These are phyloP conservation scores for Trinorchestia longiramus DNA, from an alignment of 1,140 invertebrate species.

Conservation along the genomic window DNA sequence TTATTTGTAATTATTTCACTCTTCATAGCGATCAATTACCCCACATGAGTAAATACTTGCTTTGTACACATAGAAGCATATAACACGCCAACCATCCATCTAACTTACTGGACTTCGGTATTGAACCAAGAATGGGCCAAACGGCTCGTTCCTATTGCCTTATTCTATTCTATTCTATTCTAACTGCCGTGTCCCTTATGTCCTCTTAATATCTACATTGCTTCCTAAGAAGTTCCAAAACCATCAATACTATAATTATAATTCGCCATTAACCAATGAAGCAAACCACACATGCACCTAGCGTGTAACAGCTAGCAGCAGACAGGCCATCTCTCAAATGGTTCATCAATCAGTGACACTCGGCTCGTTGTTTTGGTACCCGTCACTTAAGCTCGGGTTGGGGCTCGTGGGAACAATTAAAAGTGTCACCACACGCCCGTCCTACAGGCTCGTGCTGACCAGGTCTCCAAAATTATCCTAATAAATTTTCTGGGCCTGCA, in stretches of 20 bases:
- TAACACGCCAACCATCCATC: too few relatives aligned
- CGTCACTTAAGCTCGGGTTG: background rate
- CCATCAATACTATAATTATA: too few relatives aligned
- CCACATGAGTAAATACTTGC: background rate
- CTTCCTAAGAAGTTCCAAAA: too few relatives aligned
- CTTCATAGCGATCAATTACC: background rate
- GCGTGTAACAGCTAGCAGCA: background rate
- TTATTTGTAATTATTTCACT: background rate
- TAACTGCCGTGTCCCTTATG: too few relatives aligned
- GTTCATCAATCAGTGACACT: background rate
- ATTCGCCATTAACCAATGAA: too few relatives aligned
- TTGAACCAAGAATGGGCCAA: too few relatives aligned
- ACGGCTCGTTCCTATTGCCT: too few relatives aligned
- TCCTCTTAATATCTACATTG: too few relatives aligned
- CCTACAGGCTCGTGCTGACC: constrained; percentile 41
- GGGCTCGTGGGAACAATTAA: constrained; percentile 50
- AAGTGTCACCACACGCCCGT: constrained; percentile 31
- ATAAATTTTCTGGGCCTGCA: background rate
- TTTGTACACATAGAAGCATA: background rate
- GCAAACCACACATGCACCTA: background rate
- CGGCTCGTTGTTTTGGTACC: background rate
- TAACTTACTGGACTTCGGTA: too few relatives aligned
- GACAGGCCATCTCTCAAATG: background rate
- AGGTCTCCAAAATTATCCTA: background rate
- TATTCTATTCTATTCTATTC: too few relatives aligned